Conservation (phyloP, 2,797 vertebrate species). For the Clarias fuscus region DNA sequence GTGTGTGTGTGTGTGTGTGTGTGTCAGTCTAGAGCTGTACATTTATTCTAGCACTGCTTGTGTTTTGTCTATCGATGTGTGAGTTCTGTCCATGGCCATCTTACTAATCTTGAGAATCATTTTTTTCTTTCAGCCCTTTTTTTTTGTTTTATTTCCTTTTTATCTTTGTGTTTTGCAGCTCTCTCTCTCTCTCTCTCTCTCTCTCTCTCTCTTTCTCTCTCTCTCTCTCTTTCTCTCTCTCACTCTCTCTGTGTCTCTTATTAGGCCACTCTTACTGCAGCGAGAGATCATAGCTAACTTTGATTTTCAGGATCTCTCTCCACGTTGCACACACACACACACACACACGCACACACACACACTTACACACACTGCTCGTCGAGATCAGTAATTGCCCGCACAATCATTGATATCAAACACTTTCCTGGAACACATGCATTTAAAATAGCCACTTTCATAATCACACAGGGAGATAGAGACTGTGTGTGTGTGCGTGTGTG, state of each 20-base stretch:
- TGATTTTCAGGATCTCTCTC: constrained; percentile 1
- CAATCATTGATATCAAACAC: constrained; percentile 69
- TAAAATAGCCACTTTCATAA: constrained; percentile 52
- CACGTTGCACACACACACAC: background rate
- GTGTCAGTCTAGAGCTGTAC: too few species aligned
- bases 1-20: too few species aligned
- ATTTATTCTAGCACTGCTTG: background rate
- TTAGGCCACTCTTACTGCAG: constrained; percentile 6
- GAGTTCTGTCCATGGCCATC: background rate
- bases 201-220: background rate
- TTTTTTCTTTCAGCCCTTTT: background rate
- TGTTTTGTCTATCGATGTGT: background rate
- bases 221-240: constrained; percentile 10
- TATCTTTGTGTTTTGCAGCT: background rate
- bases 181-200: constrained; percentile 7
- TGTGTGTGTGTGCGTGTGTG: constrained; percentile 4
- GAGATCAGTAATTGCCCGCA: constrained; percentile 68
- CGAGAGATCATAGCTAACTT: constrained; percentile 1
- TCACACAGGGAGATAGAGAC: constrained; percentile 13
- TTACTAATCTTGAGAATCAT: background rate
- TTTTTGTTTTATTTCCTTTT: background rate
- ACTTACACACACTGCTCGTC: constrained; percentile 39
- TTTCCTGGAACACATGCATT: constrained; percentile 62
- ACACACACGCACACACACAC: constrained; percentile 31
- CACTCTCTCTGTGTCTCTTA: constrained; percentile 7